Conservation (phyloP, 2,797 vertebrate genomes). For the Sylvia borin region DNA sequence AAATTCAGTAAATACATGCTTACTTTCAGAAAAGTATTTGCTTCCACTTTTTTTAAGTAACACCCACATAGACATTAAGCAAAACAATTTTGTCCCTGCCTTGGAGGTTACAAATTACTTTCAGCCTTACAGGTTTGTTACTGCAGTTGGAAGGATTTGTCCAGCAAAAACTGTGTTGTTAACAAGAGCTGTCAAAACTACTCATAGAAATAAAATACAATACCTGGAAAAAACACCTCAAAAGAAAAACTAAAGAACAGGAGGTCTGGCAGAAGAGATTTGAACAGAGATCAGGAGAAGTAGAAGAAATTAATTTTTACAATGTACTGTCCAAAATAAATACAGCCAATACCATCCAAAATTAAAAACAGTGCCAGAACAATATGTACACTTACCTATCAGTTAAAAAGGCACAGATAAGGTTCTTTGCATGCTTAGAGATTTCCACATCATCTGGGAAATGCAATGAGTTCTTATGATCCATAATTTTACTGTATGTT, state of each 20-base stretch:
- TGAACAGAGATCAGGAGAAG: not conserved
- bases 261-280: not conserved
- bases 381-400: conserved; percentile 84
- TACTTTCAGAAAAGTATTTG: not conserved
- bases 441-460: conserved; percentile 98
- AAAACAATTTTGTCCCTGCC: not conserved
- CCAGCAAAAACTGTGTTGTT: not conserved
- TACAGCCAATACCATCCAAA: not conserved
- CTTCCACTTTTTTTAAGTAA: not conserved
- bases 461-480: conserved; percentile 97
- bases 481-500: conserved; percentile 99
- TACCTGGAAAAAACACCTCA: not conserved
- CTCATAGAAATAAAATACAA: not conserved
- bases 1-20: not conserved
- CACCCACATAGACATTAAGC: not conserved
- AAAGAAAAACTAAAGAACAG: not conserved
- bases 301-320: conserved; percentile 8
- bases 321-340: not conserved
- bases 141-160: not conserved
- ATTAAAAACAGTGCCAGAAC: not conserved
- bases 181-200: not conserved
- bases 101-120: not conserved
- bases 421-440: conserved; percentile 94
- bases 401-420: conserved; percentile 98
- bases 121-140: not conserved